Evolutionary conservation across 1,140 invertebrate species (phyloP), one percentile per base, ranked within the genome.

Genomic region (Saccostrea glomerata): DNA sequence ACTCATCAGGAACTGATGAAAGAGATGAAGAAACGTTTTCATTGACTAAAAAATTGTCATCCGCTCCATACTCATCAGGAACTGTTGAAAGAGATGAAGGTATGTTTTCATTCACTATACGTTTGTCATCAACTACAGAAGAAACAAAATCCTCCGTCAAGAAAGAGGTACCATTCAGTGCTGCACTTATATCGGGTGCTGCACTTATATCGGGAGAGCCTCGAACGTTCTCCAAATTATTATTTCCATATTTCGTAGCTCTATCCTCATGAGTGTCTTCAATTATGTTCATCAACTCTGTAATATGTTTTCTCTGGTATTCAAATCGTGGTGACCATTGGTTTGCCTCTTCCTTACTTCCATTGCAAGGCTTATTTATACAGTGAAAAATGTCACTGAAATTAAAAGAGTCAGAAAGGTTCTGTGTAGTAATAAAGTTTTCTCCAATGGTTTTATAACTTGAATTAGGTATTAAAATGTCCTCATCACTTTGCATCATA

Each of bases 241-340:
- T n/a, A n/a, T 63, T 63, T 20, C 17, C n/a, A 73, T 30, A 13
- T 12, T 30, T 36, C 30, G 23, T 11, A 77, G 25, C 70, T 15
- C 15, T 15, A 17, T 36, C 25, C 25, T 77, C 70, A 77, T 15
- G 9, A 30, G 30, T 11, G 12, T 77, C 70, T 15, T 17, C 70
- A 36, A 77, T 77, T 15, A 30, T 36, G 9, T 36, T 25, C 23
- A 25, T 13, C 25, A 77, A 36, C 9, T 36, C 70, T 30, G 23
- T 25, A 30, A 77, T 77, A 15, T 25, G 25, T 77, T 77, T 77
- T 30, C 70, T 77, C 12, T 77, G 70, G 30, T 30, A 30, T 77
- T 77, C 70, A 77, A 77, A 77, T 30, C 25, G 25, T 77, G 70
- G 70, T 25, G 70, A 77, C 70, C 70, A 77, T 13, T 17, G 25